These are phyloP conservation scores for Myocastor coypus DNA, from an alignment of 2,113 vertebrate species.

Conservation along the genomic window DNA sequence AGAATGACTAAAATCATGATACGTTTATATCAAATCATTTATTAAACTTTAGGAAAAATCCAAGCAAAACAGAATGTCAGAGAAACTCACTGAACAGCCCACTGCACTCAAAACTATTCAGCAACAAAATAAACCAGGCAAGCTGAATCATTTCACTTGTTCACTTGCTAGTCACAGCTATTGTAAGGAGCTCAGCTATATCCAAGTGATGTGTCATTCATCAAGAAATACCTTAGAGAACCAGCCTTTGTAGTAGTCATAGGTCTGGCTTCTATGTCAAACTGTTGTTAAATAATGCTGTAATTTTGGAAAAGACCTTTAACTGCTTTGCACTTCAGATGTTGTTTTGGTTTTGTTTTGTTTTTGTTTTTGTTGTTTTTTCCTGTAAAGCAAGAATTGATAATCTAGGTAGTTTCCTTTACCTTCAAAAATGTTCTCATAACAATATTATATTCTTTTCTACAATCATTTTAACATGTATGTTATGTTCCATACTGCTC, in stretches of 20 bases:
- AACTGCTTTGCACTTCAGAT: neutral
- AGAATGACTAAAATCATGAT: constrained; percentile 16
- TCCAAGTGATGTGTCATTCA: constrained; percentile 36
- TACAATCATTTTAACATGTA: constrained; percentile 8
- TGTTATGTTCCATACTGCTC: neutral
- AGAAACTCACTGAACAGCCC: constrained; percentile 37
- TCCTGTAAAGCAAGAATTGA: neutral
- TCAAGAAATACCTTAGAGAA: constrained; percentile 23
- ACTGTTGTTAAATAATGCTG: neutral
- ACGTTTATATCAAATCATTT: constrained; percentile 47
- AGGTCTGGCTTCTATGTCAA: neutral
- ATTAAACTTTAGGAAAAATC: constrained; percentile 39
- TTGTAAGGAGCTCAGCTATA: constrained; percentile 1
- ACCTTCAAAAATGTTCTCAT: constrained; percentile 25
- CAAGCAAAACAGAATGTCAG: constrained; percentile 14
- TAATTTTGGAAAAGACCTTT: constrained; percentile 15
- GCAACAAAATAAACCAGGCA: constrained; percentile 57
- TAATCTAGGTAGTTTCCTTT: constrained; percentile 24
- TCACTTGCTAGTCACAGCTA: constrained; percentile 28
- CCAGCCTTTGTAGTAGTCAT: constrained; percentile 5
- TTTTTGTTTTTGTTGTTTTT: no score
- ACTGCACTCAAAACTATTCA: constrained; percentile 43
- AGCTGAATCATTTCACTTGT: constrained; percentile 45
- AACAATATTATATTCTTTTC: constrained; percentile 24
- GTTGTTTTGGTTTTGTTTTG: no score